These are phyloP conservation scores for Pristionchus fissidentatus DNA, from an alignment of 2,888 invertebrate species.

Conservation along the genomic window DNA sequence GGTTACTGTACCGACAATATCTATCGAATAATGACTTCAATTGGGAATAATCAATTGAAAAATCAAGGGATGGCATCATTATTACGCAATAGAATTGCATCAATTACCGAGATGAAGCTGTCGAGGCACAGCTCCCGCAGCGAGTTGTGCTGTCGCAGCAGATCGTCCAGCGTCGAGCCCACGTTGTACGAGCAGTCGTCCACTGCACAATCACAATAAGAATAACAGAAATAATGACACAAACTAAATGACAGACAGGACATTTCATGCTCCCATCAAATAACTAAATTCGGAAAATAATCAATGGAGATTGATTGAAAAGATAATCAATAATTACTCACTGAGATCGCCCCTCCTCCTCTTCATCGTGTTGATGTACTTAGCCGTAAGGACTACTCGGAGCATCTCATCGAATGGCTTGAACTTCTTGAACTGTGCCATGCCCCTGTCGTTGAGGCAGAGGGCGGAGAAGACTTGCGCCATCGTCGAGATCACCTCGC, in stretches of 20 bases:
- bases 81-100: constrained; percentile 76
- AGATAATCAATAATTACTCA: constrained; percentile 67
- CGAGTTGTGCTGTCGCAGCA: constrained; percentile 90
- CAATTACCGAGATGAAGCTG: constrained; percentile 84
- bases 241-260: neutral
- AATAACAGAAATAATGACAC: neutral
- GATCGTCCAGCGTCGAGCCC: constrained; percentile 90
- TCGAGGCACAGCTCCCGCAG: constrained; percentile 85
- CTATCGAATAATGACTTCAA: neutral
- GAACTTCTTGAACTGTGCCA: constrained; percentile 84
- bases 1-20: neutral
- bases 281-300: neutral
- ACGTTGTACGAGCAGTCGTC: constrained; percentile 88
- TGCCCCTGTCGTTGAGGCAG: constrained; percentile 87
- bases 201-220: constrained; percentile 24
- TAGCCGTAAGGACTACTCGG: constrained; percentile 85
- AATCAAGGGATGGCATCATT: neutral
- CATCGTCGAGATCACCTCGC: constrained; percentile 84
- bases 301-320: neutral
- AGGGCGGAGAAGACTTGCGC: constrained; percentile 90
- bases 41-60: neutral
- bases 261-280: neutral
- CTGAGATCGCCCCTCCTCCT: constrained; percentile 84
- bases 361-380: constrained; percentile 88
- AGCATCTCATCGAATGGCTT: constrained; percentile 87